phyloP scores from a whole-genome alignment of 2,888 invertebrate species.

The Andrena bucephala region DNA sequence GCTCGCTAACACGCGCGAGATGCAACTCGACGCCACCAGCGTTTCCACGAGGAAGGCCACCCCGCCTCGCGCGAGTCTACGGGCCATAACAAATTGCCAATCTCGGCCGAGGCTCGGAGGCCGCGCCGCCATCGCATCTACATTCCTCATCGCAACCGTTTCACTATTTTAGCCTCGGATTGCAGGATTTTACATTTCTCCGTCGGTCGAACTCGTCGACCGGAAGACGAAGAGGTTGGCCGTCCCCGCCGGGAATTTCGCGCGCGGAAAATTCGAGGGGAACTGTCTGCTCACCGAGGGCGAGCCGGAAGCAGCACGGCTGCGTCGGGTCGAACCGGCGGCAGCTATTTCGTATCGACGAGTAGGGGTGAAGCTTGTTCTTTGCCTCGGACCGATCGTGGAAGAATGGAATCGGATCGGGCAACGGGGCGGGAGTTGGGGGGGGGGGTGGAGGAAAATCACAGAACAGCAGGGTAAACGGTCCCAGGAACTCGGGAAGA shows the following conservation, averaged over 20 bases:
- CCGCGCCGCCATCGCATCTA: constrained; percentile 63
- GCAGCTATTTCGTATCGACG: constrained; percentile 1
- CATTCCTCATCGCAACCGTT: constrained; percentile 70
- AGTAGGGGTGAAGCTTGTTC: neutral
- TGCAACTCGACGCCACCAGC: neutral
- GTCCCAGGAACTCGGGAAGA: constrained; percentile 52
- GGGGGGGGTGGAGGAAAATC: constrained; percentile 19
- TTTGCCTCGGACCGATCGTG: neutral
- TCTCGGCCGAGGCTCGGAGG: constrained; percentile 68
- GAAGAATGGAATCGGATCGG: constrained; percentile 23
- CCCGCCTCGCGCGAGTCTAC: constrained; percentile 42
- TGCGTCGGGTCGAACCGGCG: neutral
- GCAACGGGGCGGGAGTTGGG: neutral
- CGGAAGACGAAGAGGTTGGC: constrained; percentile 6
- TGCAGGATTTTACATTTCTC: constrained; percentile 61
- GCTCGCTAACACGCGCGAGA: neutral
- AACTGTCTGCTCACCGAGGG: neutral
- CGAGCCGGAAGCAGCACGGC: neutral
- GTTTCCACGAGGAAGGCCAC: constrained; percentile 26
- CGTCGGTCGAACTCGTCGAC: constrained; percentile 21
- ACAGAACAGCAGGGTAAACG: constrained; percentile 30
- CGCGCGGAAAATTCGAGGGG: neutral
- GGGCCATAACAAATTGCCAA: constrained; percentile 78
- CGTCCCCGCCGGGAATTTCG: constrained; percentile 8
- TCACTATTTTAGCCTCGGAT: constrained; percentile 65